A percentile compares a stretch with the other conserved stretches of the same genome.
Conservation (phyloP, 2,888 invertebrate species). For the Xylocampa areola region DNA sequence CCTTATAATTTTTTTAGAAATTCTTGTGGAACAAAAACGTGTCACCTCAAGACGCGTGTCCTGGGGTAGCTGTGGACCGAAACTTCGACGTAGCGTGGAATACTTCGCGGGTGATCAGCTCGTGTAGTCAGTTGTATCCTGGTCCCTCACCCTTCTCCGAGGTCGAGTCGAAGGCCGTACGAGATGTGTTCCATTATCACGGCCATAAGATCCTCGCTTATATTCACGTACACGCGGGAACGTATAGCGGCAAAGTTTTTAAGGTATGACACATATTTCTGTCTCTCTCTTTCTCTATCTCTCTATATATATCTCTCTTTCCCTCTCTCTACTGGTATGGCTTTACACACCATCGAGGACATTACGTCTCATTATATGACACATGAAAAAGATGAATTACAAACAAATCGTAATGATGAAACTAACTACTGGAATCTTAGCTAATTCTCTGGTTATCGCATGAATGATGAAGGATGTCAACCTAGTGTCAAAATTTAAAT, state of each 20-base stretch:
- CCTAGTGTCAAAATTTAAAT: no score
- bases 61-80: slow-evolving; percentile 78
- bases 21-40: slow-evolving; percentile 69
- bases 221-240: slow-evolving; percentile 76
- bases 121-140: slow-evolving; percentile 77
- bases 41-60: slow-evolving; percentile 75
- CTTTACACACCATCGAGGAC: no score
- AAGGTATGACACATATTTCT: slow-evolving; percentile 65
- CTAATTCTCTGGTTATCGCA: no score
- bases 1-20: no score
- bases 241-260: slow-evolving; percentile 52
- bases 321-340: no score
- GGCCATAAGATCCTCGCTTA: slow-evolving; percentile 79
- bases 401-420: no score
- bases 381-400: no score
- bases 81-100: slow-evolving; percentile 83
- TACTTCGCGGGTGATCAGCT: slow-evolving; percentile 50
- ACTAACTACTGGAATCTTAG: no score
- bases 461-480: no score
- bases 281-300: no score
- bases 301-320: no score
- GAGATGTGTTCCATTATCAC: slow-evolving; percentile 74
- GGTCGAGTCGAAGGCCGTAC: slow-evolving; percentile 73
- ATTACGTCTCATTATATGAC: no score
- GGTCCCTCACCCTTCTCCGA: slow-evolving; percentile 78